A percentile compares a stretch with the other conserved stretches of the same genome.
Conservation (phyloP, 2,888 invertebrate genomes). For the Eupithecia subfuscata region DNA sequence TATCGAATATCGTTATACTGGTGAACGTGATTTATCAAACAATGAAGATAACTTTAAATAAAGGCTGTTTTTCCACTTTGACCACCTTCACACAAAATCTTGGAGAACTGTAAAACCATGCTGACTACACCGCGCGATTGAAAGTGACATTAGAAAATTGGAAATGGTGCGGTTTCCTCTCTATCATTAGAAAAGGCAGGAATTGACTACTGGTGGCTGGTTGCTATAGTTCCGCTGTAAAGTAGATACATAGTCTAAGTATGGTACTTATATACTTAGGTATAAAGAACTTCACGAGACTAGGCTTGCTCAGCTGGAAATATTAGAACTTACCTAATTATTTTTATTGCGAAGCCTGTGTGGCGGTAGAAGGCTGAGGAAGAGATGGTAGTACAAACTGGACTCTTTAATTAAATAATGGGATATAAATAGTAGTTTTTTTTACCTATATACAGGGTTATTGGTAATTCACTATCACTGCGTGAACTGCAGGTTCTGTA, state of each 20-base stretch:
- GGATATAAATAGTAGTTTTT: too few relatives aligned
- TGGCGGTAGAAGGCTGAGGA: too few relatives aligned
- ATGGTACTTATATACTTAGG: too few relatives aligned
- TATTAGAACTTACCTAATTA: too few relatives aligned
- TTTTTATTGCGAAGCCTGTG: neutral
- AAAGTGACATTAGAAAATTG: conserved; percentile 6
- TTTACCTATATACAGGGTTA: too few relatives aligned
- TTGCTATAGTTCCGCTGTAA: neutral
- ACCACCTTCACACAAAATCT: neutral
- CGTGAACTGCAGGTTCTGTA: too few relatives aligned
- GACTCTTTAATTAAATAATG: neutral
- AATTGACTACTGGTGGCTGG: neutral
- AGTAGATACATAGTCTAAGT: neutral
- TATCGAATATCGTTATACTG: too few relatives aligned
- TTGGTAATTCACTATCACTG: too few relatives aligned
- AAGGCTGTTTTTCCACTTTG: too few relatives aligned
- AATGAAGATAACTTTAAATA: too few relatives aligned
- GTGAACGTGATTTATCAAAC: too few relatives aligned
- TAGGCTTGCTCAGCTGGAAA: neutral
- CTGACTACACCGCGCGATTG: neutral
- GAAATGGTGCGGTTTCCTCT: conserved; percentile 10
- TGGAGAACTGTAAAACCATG: neutral
- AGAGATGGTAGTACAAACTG: too few relatives aligned
- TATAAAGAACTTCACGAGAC: neutral
- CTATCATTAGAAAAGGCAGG: conserved; percentile 15